Conservation (phyloP, 2,888 invertebrate species). For the Idaea biselata region DNA sequence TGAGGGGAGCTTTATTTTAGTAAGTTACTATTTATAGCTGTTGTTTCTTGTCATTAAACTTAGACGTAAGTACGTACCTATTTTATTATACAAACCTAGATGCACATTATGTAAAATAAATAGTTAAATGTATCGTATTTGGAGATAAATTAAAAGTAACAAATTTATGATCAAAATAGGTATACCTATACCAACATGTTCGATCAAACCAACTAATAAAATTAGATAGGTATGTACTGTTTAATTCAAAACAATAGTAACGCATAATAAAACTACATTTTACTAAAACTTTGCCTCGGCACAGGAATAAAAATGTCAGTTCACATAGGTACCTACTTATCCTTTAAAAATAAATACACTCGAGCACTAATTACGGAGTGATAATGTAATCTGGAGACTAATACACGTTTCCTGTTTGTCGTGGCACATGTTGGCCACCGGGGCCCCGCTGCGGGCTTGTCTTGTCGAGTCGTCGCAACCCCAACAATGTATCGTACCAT, state of each 20-base stretch:
- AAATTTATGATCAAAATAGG: not conserved
- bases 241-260: not conserved
- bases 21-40: not conserved
- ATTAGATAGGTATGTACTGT: not conserved
- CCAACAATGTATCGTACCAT: constrained; percentile 32
- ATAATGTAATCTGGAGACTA: constrained; percentile 53
- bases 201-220: not conserved
- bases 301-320: not conserved
- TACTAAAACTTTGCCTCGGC: not conserved
- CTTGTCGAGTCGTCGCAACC: constrained; percentile 31
- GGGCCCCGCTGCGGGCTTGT: constrained; percentile 27
- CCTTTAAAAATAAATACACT: constrained; percentile 30
- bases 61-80: not conserved
- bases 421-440: constrained; percentile 45
- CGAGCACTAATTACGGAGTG: constrained; percentile 25
- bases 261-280: not conserved
- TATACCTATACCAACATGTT: too few relatives aligned
- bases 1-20: constrained; percentile 6
- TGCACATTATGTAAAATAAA: too few relatives aligned
- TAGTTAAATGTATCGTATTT: too few relatives aligned
- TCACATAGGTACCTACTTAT: constrained; percentile 17
- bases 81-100: too few relatives aligned
- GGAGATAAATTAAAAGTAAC: not conserved
- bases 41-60: not conserved
- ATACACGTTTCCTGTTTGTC: constrained; percentile 53